A percentile compares a stretch with the other conserved stretches of the same genome.
phyloP scores from a whole-genome alignment of 2,888 invertebrate species.

The Drosophila austrosaltans region DNA sequence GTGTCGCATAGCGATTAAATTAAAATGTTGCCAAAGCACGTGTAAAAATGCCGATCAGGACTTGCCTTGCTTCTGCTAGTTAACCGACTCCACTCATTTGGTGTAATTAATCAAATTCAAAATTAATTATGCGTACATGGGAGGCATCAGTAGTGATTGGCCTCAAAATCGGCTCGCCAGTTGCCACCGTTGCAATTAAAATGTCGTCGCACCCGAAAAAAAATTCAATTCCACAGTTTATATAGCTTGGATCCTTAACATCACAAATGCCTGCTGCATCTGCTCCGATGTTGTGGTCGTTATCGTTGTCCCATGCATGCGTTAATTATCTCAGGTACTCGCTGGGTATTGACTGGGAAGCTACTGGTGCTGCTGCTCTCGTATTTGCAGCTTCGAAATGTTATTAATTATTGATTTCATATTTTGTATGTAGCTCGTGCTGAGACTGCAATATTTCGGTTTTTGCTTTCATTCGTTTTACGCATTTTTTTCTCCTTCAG shows the following conservation, averaged over 20 bases:
- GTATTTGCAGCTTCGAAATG: slow-evolving; percentile 25
- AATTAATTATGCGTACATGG: slow-evolving; percentile 67
- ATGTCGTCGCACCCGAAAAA: slow-evolving; percentile 46
- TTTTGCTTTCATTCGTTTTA: slow-evolving; percentile 40
- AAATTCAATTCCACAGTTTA: slow-evolving; percentile 12
- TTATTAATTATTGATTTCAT: slow-evolving; percentile 70
- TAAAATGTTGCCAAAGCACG: slow-evolving; percentile 14
- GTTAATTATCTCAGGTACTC: slow-evolving; percentile 52
- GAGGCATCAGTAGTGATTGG: slow-evolving; percentile 17
- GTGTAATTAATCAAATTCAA: slow-evolving; percentile 71
- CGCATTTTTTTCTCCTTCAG: slow-evolving; percentile 47
- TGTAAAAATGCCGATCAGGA: slow-evolving; percentile 44
- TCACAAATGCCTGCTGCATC: slow-evolving; percentile 10
- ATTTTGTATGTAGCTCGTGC: slow-evolving; percentile 46
- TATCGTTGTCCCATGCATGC: slow-evolving; percentile 31
- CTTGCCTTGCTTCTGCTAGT: slow-evolving; percentile 12
- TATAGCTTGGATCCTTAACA: not conserved
- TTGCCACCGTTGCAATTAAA: slow-evolving; percentile 58
- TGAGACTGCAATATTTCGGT: slow-evolving; percentile 4
- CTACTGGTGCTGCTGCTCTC: slow-evolving; percentile 17
- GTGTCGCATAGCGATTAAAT: not conserved
- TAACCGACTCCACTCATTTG: slow-evolving; percentile 28
- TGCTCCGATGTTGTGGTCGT: slow-evolving; percentile 28
- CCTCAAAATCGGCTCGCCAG: slow-evolving; percentile 15
- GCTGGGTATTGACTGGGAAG: slow-evolving; percentile 15